Evolutionary conservation across 2,113 vertebrate genomes (phyloP).

Genomic region (Gallinago media): DNA sequence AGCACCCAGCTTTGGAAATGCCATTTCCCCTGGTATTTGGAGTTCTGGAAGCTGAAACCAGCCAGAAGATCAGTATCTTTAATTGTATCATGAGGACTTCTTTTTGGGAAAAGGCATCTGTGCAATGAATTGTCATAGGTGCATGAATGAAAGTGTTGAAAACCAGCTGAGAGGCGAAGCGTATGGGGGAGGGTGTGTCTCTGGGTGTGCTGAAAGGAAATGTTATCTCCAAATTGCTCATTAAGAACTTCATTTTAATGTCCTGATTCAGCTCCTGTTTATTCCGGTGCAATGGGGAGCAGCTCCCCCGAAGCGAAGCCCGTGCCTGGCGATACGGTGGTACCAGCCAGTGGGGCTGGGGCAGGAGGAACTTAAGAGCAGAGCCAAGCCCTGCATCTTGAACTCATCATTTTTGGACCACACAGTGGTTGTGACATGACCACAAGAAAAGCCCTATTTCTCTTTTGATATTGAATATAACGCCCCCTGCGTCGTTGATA

Average conservation of each 20-base stretch:
- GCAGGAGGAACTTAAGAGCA: background rate
- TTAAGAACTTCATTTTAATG: constrained; percentile 9
- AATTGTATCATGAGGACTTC: background rate
- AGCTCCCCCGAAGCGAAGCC: background rate
- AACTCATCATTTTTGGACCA: background rate
- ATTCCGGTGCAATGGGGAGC: background rate
- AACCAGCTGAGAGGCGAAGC: background rate
- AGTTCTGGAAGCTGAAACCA: constrained; percentile 8
- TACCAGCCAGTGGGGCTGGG: background rate
- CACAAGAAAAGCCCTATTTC: background rate
- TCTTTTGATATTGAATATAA: background rate
- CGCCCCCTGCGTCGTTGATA: background rate
- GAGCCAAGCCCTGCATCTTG: background rate
- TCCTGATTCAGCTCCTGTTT: constrained; percentile 45
- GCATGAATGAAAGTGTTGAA: background rate
- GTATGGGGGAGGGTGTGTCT: background rate
- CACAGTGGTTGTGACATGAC: fast-evolving
- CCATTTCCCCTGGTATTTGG: background rate
- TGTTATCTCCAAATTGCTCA: constrained; percentile 25
- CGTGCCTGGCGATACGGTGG: fast-evolving
- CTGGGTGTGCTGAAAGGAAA: constrained; percentile 32
- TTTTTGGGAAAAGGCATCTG: background rate
- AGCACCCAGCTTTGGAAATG: background rate
- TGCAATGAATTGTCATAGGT: background rate
- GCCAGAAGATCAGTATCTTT: background rate